Conservation (phyloP, 1,140 invertebrate species). For the Drosophila sechellia region DNA sequence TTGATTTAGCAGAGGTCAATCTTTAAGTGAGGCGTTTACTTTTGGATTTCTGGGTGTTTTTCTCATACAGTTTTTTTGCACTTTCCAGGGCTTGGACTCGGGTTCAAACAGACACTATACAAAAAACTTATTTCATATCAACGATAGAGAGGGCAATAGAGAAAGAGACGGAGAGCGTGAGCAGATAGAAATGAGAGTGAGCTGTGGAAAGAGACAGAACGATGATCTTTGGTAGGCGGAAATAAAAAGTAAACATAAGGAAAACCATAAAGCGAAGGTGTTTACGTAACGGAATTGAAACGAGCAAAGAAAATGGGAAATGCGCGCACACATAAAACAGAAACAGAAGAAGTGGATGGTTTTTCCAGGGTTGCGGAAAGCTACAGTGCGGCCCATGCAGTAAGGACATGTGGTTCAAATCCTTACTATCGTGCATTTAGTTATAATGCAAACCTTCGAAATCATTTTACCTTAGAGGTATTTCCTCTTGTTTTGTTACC, state of each 20-base stretch:
- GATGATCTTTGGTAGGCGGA: conserved; percentile 37
- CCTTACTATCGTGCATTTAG: not conserved
- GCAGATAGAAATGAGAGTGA: conserved; percentile 7
- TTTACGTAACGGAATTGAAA: conserved; percentile 43
- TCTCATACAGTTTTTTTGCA: conserved; percentile 20
- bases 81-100: conserved; percentile 45
- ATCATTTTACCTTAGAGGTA: too few relatives aligned
- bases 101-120: conserved; percentile 31
- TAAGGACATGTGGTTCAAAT: not conserved
- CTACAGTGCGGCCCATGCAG: conserved; percentile 15
- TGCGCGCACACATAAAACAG: conserved; percentile 43
- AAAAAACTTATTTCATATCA: conserved; percentile 17
- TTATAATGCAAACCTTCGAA: too few relatives aligned
- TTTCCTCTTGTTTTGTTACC: too few relatives aligned
- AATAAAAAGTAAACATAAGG: conserved; percentile 36
- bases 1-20: conserved; percentile 37
- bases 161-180: conserved; percentile 3
- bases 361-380: not conserved
- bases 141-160: conserved; percentile 4
- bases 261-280: conserved; percentile 47
- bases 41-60: conserved; percentile 35
- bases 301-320: conserved; percentile 48
- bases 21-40: conserved; percentile 52
- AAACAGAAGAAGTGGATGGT: conserved; percentile 15
- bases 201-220: conserved; percentile 25